phyloP scores from a whole-genome alignment of 2,113 vertebrate genomes.

The Antechinus flavipes region DNA sequence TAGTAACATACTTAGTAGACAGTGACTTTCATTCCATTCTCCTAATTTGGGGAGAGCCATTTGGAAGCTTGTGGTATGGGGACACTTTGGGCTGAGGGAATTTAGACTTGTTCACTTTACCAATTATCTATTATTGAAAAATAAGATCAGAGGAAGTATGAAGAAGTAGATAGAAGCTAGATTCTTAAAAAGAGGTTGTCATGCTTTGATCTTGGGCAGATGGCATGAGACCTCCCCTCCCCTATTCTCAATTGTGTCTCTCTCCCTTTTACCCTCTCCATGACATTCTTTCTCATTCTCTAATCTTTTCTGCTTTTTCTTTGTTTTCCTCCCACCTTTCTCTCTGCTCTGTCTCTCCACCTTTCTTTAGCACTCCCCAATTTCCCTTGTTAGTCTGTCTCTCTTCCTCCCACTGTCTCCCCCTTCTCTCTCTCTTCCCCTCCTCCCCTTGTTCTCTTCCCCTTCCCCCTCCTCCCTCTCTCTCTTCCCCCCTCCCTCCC shows the following conservation, averaged over 20 bases:
- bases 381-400: neutral
- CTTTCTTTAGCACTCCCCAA: neutral
- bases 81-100: neutral
- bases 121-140: neutral
- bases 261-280: neutral
- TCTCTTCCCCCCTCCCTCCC: conserved; percentile 20
- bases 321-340: neutral
- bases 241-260: neutral
- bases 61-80: neutral
- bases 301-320: neutral
- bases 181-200: neutral
- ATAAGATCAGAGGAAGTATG: neutral
- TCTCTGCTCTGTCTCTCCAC: neutral
- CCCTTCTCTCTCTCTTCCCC: neutral
- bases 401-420: no score
- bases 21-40: neutral
- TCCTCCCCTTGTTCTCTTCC: neutral
- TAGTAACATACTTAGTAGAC: neutral
- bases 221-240: neutral
- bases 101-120: neutral
- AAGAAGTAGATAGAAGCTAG: neutral
- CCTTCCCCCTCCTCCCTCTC: neutral
- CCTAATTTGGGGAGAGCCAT: neutral
- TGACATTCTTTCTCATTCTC: neutral
- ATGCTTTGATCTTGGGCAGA: neutral